Percentiles rank a stretch among this genome's conserved stretches.
These are phyloP conservation scores for Hydropsyche tenuis DNA, from an alignment of 1,140 invertebrate genomes.

Conservation along the genomic window DNA sequence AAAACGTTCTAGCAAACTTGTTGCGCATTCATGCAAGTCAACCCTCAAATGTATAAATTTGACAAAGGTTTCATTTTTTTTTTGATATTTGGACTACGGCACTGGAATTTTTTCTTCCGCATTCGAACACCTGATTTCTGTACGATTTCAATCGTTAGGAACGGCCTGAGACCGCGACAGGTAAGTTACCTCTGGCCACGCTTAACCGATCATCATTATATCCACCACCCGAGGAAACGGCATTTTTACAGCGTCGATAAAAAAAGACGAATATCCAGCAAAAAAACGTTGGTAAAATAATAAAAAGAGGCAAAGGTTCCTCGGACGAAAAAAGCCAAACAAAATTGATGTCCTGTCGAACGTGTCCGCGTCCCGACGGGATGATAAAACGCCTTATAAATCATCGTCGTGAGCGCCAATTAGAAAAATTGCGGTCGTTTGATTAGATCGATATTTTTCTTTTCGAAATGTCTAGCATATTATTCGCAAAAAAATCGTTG, in stretches of 20 bases:
- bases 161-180: slow-evolving; percentile 23
- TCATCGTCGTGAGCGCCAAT: slow-evolving; percentile 30
- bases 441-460: not conserved
- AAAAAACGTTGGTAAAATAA: no score
- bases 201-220: slow-evolving; percentile 36
- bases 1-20: no score
- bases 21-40: no score
- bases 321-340: slow-evolving; percentile 1
- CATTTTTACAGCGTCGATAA: slow-evolving; percentile 19
- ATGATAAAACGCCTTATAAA: slow-evolving; percentile 36
- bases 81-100: slow-evolving; percentile 14
- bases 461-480: no score
- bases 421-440: slow-evolving; percentile 32
- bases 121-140: slow-evolving; percentile 38
- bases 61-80: no score
- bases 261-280: slow-evolving; percentile 3
- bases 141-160: slow-evolving; percentile 33
- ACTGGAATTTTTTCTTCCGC: slow-evolving; percentile 35
- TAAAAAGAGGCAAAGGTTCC: no score
- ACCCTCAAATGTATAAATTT: no score
- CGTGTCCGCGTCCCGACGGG: not conserved
- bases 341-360: slow-evolving; percentile 38
- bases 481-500: no score
- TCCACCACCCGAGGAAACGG: slow-evolving; percentile 26
- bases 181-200: slow-evolving; percentile 34